These are phyloP conservation scores for Lerema accius DNA, from an alignment of 1,140 invertebrate genomes.

Conservation along the genomic window DNA sequence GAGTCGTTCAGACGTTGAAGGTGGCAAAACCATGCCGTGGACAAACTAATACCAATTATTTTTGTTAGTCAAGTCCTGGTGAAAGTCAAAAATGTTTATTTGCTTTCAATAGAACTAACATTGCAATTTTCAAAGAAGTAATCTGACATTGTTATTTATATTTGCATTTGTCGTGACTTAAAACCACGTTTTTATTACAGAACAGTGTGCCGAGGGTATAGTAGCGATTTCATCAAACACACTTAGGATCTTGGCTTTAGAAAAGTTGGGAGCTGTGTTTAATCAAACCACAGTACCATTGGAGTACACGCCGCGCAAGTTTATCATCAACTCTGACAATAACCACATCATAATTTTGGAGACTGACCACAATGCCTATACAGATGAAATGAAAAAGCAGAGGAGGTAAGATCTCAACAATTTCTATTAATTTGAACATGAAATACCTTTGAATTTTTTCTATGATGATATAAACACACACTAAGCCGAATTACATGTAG, in stretches of 20 bases:
- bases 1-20: conserved; percentile 74
- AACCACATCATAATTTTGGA: conserved; percentile 96
- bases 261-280: conserved; percentile 99
- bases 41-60: conserved; percentile 61
- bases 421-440: too few relatives aligned
- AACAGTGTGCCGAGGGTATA: conserved; percentile 99
- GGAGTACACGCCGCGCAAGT: conserved; percentile 98
- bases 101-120: too few relatives aligned
- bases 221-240: conserved; percentile 99
- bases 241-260: conserved; percentile 97
- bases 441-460: too few relatives aligned
- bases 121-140: too few relatives aligned
- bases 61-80: too few relatives aligned
- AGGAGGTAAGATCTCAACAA: conserved; percentile 85
- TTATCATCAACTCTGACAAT: conserved; percentile 96
- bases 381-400: conserved; percentile 97
- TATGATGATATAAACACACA: conserved; percentile 76
- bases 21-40: conserved; percentile 80
- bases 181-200: conserved; percentile 83
- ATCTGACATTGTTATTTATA: conserved; percentile 24
- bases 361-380: conserved; percentile 99
- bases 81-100: too few relatives aligned
- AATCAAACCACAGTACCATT: conserved; percentile 96
- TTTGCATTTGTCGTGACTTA: too few relatives aligned
- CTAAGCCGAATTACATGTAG: conserved; percentile 54